Conservation (phyloP, 1,140 invertebrate genomes). For the Heliconius himera region DNA sequence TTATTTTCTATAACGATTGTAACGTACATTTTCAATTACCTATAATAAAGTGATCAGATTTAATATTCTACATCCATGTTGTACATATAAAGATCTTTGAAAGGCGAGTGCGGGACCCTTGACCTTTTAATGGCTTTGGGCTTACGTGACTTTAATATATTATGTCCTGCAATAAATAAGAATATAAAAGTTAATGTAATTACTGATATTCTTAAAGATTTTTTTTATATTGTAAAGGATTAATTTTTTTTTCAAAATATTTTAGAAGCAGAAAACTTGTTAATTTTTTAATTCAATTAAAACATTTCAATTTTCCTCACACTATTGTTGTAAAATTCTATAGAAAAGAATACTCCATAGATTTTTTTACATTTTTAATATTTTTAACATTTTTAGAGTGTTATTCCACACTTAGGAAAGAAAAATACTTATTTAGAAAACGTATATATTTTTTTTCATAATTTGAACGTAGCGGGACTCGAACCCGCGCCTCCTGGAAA, state of each 20-base stretch:
- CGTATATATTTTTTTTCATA: too few species aligned
- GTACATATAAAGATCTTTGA: conserved; percentile 4
- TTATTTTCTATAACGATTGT: neutral
- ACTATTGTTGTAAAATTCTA: neutral
- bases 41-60: conserved; percentile 22
- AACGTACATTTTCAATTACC: neutral
- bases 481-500: too few species aligned
- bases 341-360: neutral
- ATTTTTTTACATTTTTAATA: too few species aligned
- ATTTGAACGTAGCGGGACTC: too few species aligned
- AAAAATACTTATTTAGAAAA: too few species aligned
- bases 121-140: conserved; percentile 39
- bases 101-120: conserved; percentile 23
- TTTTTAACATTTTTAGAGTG: too few species aligned
- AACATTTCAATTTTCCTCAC: neutral
- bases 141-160: conserved; percentile 38
- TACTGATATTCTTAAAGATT: neutral
- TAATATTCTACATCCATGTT: conserved; percentile 29
- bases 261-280: neutral
- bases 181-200: neutral
- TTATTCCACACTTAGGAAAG: too few species aligned
- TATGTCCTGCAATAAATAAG: neutral
- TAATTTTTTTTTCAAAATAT: too few species aligned
- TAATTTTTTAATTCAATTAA: neutral
- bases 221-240: too few species aligned